Percentiles rank a stretch among this genome's conserved stretches.
Evolutionary conservation across 2,113 vertebrate species (phyloP).

Genomic region (Meleagris gallopavo): DNA sequence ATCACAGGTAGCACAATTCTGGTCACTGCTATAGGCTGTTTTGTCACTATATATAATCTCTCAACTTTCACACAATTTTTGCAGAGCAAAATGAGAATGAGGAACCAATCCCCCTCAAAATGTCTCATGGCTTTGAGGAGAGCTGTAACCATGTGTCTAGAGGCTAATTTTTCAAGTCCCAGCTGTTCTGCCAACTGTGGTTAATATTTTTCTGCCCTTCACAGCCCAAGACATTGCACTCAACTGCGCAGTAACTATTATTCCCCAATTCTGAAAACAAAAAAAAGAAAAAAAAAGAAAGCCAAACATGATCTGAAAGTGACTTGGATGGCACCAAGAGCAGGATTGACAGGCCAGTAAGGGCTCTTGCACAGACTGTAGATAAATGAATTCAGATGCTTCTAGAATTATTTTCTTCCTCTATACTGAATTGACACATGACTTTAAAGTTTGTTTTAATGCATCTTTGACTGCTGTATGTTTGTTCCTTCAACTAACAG

Average conservation of each 20-base stretch:
- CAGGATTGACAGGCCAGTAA: not conserved
- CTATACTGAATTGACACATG: not conserved
- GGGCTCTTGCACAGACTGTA: not conserved
- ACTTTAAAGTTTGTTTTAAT: not conserved
- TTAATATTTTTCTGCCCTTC: constrained; percentile 65
- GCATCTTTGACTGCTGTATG: not conserved
- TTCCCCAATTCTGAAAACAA: not conserved
- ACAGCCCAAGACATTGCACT: constrained; percentile 35
- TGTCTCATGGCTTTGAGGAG: constrained; percentile 1
- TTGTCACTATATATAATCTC: constrained; percentile 15
- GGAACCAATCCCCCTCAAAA: constrained; percentile 40
- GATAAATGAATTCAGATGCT: not conserved
- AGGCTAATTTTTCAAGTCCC: constrained; percentile 68
- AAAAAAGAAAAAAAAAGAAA: not conserved
- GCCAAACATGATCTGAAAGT: not conserved
- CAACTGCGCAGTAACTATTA: not conserved
- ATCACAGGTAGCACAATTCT: constrained; percentile 58
- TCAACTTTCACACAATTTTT: constrained; percentile 60
- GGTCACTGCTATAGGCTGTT: constrained; percentile 31
- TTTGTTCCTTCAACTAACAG: not conserved
- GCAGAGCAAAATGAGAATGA: constrained; percentile 52
- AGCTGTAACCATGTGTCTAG: constrained; percentile 37
- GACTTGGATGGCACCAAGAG: not conserved
- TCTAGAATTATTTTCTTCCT: not conserved
- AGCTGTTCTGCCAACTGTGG: constrained; percentile 69